Evolutionary conservation across 2,888 invertebrate species (phyloP).

Genomic region (Oligia fasciuncula): DNA sequence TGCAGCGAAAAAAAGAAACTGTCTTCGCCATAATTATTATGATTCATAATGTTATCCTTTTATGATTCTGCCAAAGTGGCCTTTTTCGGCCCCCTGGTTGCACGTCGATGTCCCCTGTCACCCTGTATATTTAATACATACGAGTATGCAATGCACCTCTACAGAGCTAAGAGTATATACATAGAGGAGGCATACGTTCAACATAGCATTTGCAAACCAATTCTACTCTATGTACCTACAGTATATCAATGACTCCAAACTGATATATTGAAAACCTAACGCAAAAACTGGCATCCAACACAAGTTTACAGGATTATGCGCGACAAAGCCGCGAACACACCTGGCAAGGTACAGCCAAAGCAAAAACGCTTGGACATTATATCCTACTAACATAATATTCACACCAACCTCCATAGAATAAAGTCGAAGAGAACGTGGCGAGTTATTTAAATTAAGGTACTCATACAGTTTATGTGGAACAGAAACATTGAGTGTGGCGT

Average conservation of each 20-base stretch:
- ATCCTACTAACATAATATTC: conserved; percentile 71
- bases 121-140: not conserved
- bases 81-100: not conserved
- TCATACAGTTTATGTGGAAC: conserved; percentile 77
- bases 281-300: conserved; percentile 30
- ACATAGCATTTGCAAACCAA: conserved; percentile 2
- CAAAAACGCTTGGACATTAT: conserved; percentile 42
- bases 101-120: not conserved
- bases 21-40: too few relatives aligned
- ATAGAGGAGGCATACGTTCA: not conserved
- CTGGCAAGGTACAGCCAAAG: conserved; percentile 43
- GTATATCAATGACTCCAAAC: conserved; percentile 1
- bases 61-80: too few relatives aligned
- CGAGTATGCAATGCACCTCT: too few relatives aligned
- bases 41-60: too few relatives aligned
- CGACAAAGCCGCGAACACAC: conserved; percentile 17
- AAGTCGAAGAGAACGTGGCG: conserved; percentile 69
- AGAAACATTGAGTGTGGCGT: conserved; percentile 74
- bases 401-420: conserved; percentile 73
- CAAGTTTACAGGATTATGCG: conserved; percentile 56
- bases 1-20: too few relatives aligned
- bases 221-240: not conserved
- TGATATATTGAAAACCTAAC: conserved; percentile 18
- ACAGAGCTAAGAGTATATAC: not conserved
- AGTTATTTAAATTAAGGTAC: conserved; percentile 84